phyloP scores from a whole-genome alignment of 1,140 invertebrate genomes.

The Cherax quadricarinatus region DNA sequence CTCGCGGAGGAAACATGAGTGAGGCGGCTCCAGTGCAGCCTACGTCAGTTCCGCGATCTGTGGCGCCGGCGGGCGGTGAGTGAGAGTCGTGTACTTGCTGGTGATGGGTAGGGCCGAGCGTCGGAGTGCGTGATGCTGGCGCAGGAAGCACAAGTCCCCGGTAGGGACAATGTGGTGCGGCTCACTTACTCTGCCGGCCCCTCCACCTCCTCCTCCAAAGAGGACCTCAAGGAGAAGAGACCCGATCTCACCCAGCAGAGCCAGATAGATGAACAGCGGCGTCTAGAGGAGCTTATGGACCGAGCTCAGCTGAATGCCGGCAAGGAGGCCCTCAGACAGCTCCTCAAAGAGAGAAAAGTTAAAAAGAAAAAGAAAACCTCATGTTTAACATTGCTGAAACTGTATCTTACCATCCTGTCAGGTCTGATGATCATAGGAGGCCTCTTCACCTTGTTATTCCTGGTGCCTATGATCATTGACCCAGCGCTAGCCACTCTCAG shows the following conservation, averaged over 20 bases:
- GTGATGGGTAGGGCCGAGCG: not conserved
- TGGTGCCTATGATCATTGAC: slow-evolving; percentile 93
- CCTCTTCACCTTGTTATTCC: slow-evolving; percentile 91
- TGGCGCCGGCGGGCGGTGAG: not conserved
- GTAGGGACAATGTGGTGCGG: slow-evolving; percentile 6
- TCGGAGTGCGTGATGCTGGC: slow-evolving; percentile 31
- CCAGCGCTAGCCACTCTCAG: slow-evolving; percentile 91
- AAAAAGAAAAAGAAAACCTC: slow-evolving; percentile 65
- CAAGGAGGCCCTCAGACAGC: slow-evolving; percentile 61
- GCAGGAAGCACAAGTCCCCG: slow-evolving; percentile 16
- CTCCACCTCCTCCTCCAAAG: not conserved
- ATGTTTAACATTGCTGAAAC: slow-evolving; percentile 35
- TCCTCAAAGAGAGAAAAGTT: slow-evolving; percentile 67
- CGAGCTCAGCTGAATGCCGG: slow-evolving; percentile 58
- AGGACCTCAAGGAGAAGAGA: slow-evolving; percentile 2
- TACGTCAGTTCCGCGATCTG: not conserved
- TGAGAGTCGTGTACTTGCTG: not conserved
- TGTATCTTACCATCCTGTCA: slow-evolving; percentile 86
- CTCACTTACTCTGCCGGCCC: not conserved
- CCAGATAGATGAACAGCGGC: not conserved
- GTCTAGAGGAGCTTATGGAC: not conserved
- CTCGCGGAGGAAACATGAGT: slow-evolving; percentile 9
- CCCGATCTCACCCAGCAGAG: not conserved
- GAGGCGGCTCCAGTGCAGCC: not conserved
- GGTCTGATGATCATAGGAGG: slow-evolving; percentile 90